Evolutionary conservation across 2,888 invertebrate species (phyloP).

Genomic region (Cantharis rufa): DNA sequence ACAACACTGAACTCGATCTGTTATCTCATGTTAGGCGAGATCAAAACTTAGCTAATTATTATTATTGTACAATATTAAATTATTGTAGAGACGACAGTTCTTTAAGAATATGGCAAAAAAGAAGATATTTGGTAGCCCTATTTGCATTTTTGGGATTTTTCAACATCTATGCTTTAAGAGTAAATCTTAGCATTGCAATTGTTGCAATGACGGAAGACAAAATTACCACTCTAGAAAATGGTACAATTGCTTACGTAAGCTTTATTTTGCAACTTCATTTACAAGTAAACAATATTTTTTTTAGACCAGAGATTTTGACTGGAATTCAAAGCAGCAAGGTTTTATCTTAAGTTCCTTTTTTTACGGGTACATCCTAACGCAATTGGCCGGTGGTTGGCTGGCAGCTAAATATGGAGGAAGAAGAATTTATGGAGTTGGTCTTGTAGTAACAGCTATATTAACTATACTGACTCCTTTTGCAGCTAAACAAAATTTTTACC

Average conservation of each 20-base stretch:
- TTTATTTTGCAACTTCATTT: neutral
- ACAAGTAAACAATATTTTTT: neutral
- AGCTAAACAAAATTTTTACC: constrained; percentile 70
- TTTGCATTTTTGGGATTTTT: constrained; percentile 84
- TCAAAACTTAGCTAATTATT: no score
- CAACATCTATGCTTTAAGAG: constrained; percentile 80
- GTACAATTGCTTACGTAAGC: constrained; percentile 65
- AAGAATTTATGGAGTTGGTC: constrained; percentile 78
- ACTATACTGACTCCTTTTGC: constrained; percentile 81
- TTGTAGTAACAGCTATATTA: constrained; percentile 76
- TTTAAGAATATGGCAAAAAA: constrained; percentile 76
- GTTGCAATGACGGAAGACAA: constrained; percentile 87
- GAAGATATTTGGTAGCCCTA: constrained; percentile 74
- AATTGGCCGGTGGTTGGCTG: constrained; percentile 82
- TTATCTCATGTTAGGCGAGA: no score
- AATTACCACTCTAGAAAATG: constrained; percentile 64
- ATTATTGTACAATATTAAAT: no score
- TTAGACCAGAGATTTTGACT: constrained; percentile 75
- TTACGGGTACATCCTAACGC: constrained; percentile 86
- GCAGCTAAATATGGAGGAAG: constrained; percentile 86
- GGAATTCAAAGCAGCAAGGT: constrained; percentile 79
- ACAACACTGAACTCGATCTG: no score
- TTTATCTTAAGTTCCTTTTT: constrained; percentile 85
- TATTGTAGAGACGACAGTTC: constrained; percentile 29
- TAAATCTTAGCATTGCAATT: constrained; percentile 91